Base-by-base conservation (phyloP, 2,113 vertebrate species). In the Dermatemys mawii region DNA sequence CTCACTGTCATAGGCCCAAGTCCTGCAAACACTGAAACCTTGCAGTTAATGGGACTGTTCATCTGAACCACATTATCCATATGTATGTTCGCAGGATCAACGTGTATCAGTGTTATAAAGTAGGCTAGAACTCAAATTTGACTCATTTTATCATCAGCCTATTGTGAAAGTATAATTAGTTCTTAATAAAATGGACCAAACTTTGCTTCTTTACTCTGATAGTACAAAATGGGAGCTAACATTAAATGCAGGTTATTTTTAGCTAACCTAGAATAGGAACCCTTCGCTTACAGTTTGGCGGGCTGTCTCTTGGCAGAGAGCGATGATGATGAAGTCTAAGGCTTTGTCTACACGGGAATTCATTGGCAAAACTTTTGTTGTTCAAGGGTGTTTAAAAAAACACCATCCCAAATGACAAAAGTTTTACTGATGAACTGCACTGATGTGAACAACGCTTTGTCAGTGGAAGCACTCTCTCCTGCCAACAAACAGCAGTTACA, bases 181-280 rank as follows among this genome's bases (percentile, higher is more conserved):
- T 92, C 94, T 24, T 67, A 75, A 48, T 35, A 70, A 90, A 95
- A 81, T 0, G 35, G 63, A 73, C 17, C 92, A 91, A 73, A 14
- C 11, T 90, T 94, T 93, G 90, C 41, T 90, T 70, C 73, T 88
- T 67, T 88, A 50, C 80, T 90, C 87, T 79, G 48, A 82, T 41
- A 80, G 32, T 49, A 35, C 89, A 85, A 92, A 97, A 81, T 60
- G 21, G 49, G 76, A 92, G 48, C 83, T 75, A 90, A 88, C 12
- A 48, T 90, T 44, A 88, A 86, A 88, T 1, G 2, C 63, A 82
- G 4, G 35, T 82, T 93, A 17, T 87, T 90, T 26, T 92, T 90
- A 90, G 94, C 89, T n/a, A n/a, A 92, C 91, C 48, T 85, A 88
- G 50, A 92, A 81, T 84, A 70, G 12, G 8, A 94, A 32, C 9